Conservation (phyloP, 2,113 vertebrate species). For the Hippocampus barbouri region DNA sequence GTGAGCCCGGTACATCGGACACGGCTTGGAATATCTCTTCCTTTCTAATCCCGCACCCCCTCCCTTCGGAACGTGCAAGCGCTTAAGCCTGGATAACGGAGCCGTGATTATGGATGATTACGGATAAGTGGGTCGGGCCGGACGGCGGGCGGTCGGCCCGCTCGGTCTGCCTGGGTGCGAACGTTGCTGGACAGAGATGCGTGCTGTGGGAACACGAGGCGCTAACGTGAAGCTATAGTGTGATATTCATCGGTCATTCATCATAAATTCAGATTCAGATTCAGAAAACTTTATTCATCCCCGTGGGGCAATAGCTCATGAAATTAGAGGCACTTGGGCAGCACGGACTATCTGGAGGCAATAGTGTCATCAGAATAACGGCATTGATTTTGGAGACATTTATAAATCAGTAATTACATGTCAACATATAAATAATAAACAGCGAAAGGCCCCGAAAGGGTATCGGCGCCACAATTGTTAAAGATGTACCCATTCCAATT, state of each 20-base stretch:
- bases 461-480: too few species aligned
- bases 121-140: conserved; percentile 69
- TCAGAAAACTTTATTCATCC: too few species aligned
- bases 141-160: conserved; percentile 6
- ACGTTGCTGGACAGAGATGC: conserved; percentile 52
- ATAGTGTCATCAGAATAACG: neutral
- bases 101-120: conserved; percentile 71
- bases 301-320: too few species aligned
- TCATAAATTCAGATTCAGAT: too few species aligned
- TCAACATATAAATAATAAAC: too few species aligned
- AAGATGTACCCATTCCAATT: too few species aligned
- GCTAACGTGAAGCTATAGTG: neutral
- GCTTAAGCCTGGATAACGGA: conserved; percentile 69
- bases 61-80: conserved; percentile 52
- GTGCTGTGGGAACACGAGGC: conserved; percentile 4
- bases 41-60: conserved; percentile 55
- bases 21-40: conserved; percentile 61
- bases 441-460: too few species aligned
- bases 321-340: neutral
- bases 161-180: conserved; percentile 18
- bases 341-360: neutral
- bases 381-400: neutral
- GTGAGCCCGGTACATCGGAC: conserved; percentile 28
- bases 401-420: neutral
- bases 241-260: neutral